Evolutionary conservation across 1,140 invertebrate species (phyloP).

Genomic region (Tetramorium simillimum): DNA sequence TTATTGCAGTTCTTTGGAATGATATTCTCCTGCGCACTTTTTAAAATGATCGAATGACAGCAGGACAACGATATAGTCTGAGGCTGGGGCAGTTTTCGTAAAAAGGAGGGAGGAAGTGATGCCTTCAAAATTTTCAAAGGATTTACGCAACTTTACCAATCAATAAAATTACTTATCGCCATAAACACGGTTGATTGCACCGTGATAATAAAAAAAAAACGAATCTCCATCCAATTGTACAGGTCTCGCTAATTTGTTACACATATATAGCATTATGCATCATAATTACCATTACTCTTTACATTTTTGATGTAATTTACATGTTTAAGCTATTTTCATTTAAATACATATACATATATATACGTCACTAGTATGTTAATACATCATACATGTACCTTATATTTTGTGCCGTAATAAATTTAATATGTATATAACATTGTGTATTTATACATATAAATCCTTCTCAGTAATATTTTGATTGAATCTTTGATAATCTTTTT

Average conservation of each 20-base stretch:
- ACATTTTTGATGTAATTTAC: conserved; percentile 57
- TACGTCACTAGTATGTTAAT: conserved; percentile 55
- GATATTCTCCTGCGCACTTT: conserved; percentile 90
- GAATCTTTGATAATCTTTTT: too few relatives aligned
- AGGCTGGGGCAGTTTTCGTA: conserved; percentile 33
- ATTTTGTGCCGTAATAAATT: conserved; percentile 68
- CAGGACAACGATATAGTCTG: conserved; percentile 53
- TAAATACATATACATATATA: conserved; percentile 27
- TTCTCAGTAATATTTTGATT: background rate
- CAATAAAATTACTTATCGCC: conserved; percentile 61
- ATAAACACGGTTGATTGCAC: conserved; percentile 48
- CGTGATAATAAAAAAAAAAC: conserved; percentile 64
- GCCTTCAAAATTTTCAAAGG: conserved; percentile 46
- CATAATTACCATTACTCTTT: conserved; percentile 25
- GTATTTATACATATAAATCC: background rate
- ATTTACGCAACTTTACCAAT: conserved; percentile 62
- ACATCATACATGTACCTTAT: conserved; percentile 50
- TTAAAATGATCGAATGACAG: conserved; percentile 89
- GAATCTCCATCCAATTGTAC: conserved; percentile 66
- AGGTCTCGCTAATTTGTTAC: conserved; percentile 56
- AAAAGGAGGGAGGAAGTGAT: background rate
- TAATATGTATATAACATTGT: conserved; percentile 50
- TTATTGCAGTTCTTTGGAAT: conserved; percentile 89
- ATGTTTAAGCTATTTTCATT: conserved; percentile 27
- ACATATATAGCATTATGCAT: conserved; percentile 23